Conservation (phyloP, 1,140 invertebrate genomes). For the Heliconius nattereri region DNA sequence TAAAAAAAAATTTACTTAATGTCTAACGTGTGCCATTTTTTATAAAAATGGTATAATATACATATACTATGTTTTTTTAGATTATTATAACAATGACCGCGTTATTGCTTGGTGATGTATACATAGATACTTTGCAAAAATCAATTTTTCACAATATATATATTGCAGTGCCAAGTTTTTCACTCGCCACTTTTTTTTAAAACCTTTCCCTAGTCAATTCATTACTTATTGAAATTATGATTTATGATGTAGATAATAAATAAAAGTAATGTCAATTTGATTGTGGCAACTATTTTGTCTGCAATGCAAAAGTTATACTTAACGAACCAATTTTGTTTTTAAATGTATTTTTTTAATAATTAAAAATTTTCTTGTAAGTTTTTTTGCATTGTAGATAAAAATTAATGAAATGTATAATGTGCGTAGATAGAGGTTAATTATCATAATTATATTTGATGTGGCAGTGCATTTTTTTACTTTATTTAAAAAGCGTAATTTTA, state of each 20-base stretch:
- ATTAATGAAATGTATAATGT: background rate
- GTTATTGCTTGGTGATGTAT: background rate
- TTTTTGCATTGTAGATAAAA: conserved; percentile 14
- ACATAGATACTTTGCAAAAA: background rate
- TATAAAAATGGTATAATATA: too few species aligned
- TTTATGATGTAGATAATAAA: conserved; percentile 14
- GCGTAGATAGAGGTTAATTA: background rate
- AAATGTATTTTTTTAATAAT: background rate
- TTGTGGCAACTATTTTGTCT: conserved; percentile 5
- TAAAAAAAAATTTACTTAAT: too few species aligned
- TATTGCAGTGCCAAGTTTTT: background rate
- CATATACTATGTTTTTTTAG: too few species aligned
- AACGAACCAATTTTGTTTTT: background rate
- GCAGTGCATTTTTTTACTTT: background rate
- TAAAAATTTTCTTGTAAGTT: background rate
- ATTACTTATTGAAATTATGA: conserved; percentile 8
- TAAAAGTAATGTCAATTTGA: conserved; percentile 21
- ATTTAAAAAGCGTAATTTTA: too few species aligned
- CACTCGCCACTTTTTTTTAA: background rate
- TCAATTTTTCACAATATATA: background rate
- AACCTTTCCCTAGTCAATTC: conserved; percentile 20
- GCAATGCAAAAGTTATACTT: background rate
- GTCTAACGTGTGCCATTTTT: too few species aligned
- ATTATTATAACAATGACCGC: background rate
- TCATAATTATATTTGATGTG: background rate